Conservation (phyloP, 2,888 invertebrate genomes). For the Colletes collaris region DNA sequence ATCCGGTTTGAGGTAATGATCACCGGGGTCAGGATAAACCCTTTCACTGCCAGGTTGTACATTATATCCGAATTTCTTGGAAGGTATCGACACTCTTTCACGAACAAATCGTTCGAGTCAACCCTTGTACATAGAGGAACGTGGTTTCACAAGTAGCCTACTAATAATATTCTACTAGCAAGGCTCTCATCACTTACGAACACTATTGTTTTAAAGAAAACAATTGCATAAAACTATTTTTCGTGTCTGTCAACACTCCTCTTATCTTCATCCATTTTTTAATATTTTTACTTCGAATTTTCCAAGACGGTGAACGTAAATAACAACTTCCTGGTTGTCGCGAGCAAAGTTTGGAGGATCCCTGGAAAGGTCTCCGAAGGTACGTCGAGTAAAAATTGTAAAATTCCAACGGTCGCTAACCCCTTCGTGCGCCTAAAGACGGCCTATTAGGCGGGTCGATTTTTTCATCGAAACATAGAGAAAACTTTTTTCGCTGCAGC, state of each 20-base stretch:
- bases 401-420: slow-evolving; percentile 31
- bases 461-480: slow-evolving; percentile 28
- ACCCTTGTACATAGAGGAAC: too few relatives aligned
- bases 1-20: slow-evolving; percentile 63
- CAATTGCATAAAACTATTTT: too few relatives aligned
- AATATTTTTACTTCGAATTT: too few relatives aligned
- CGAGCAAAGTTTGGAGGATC: slow-evolving; percentile 5
- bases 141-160: too few relatives aligned
- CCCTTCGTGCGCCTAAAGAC: slow-evolving; percentile 36
- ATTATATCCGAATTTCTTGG: slow-evolving; percentile 21
- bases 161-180: too few relatives aligned
- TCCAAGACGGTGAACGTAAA: background rate
- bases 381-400: slow-evolving; percentile 11
- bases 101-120: too few relatives aligned
- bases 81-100: background rate
- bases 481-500: slow-evolving; percentile 49
- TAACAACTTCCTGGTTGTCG: background rate
- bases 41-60: slow-evolving; percentile 47
- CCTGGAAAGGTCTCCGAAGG: background rate
- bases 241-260: too few relatives aligned
- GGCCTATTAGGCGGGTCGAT: slow-evolving; percentile 65
- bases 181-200: too few relatives aligned
- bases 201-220: too few relatives aligned
- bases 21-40: slow-evolving; percentile 59
- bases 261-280: too few relatives aligned